phyloP scores from a whole-genome alignment of 2,113 vertebrate species.

The Thermophis baileyi region DNA sequence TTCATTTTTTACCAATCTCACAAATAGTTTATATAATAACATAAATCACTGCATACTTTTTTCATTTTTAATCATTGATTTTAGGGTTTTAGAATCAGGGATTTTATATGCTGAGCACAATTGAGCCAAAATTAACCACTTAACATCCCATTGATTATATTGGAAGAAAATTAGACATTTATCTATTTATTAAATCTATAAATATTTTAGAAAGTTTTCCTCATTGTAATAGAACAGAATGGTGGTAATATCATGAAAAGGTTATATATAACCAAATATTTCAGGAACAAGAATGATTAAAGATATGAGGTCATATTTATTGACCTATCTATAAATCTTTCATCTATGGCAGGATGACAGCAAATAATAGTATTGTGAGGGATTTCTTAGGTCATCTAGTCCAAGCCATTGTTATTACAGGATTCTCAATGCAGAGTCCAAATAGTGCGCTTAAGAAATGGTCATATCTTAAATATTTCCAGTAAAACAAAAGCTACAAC shows the following conservation, averaged over 20 bases:
- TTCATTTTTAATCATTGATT: conserved; percentile 6
- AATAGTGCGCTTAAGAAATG: background rate
- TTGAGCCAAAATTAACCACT: background rate
- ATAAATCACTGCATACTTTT: conserved; percentile 18
- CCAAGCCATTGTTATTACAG: background rate
- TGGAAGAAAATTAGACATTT: background rate
- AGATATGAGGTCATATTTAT: background rate
- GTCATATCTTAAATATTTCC: background rate
- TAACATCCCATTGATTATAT: background rate
- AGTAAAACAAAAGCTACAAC: background rate
- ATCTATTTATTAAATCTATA: conserved; percentile 9
- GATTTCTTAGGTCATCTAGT: background rate
- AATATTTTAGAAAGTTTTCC: conserved; percentile 13
- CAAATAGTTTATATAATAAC: background rate
- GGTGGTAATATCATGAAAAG: background rate
- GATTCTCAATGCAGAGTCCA: background rate
- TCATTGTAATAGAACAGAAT: background rate
- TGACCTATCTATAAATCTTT: background rate
- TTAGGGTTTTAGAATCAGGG: background rate
- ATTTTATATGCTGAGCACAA: background rate
- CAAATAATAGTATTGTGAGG: background rate
- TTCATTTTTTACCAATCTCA: background rate
- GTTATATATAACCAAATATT: conserved; percentile 12
- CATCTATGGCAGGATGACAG: no score
- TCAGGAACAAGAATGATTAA: background rate